Evolutionary conservation across 2,797 vertebrate genomes (phyloP).

Genomic region (Spea hammondii): DNA sequence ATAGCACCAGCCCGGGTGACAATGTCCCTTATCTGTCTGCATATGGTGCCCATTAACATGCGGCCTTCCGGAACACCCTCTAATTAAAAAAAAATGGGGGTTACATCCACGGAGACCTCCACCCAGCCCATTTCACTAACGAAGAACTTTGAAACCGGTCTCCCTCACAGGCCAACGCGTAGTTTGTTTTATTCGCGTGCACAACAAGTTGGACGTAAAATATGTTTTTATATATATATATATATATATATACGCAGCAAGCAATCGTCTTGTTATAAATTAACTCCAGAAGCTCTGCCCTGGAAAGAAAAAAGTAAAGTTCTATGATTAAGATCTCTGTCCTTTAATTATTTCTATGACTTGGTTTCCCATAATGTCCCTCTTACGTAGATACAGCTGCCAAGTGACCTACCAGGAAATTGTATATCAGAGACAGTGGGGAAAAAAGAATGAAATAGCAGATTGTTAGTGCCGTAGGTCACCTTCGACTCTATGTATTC

Average conservation of each 20-base stretch:
- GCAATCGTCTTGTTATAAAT: slow-evolving; percentile 44
- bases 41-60: slow-evolving; percentile 22
- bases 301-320: neutral
- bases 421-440: neutral
- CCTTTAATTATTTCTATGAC: neutral
- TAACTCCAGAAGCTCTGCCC: slow-evolving; percentile 15
- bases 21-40: neutral
- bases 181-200: slow-evolving; percentile 6
- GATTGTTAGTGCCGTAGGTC: too few relatives aligned
- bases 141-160: slow-evolving; percentile 4
- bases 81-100: slow-evolving; percentile 44
- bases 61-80: slow-evolving; percentile 12
- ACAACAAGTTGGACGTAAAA: slow-evolving; percentile 47
- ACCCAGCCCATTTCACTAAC: slow-evolving; percentile 17
- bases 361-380: slow-evolving; percentile 8
- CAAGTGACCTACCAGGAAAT: slow-evolving; percentile 8
- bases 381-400: neutral
- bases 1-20: neutral
- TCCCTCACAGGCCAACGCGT: neutral
- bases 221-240: neutral
- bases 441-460: too few relatives aligned
- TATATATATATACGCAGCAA: neutral
- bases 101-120: slow-evolving; percentile 6
- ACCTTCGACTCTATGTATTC: too few relatives aligned
- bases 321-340: too few relatives aligned